These are phyloP conservation scores for Aphaenogaster ashmeadi DNA, from an alignment of 1,140 invertebrate species.

Conservation along the genomic window DNA sequence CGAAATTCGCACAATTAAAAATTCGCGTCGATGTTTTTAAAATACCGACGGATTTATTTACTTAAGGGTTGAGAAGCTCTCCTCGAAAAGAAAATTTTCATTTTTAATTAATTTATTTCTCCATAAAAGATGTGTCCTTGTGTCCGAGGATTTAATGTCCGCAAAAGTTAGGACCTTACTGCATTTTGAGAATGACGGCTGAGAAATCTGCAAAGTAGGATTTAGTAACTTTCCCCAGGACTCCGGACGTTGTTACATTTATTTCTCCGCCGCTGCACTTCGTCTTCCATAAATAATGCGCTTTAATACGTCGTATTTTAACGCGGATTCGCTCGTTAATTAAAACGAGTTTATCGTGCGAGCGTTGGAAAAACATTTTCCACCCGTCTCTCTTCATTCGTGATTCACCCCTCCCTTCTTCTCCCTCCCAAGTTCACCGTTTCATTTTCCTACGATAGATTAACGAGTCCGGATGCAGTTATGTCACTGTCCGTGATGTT, in stretches of 20 bases:
- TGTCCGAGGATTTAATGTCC: background rate
- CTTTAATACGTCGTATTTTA: constrained; percentile 65
- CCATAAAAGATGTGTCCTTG: background rate
- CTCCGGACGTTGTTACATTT: constrained; percentile 51
- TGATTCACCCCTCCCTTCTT: no score
- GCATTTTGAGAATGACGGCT: constrained; percentile 15
- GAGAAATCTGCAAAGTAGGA: constrained; percentile 59
- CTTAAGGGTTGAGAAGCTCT: background rate
- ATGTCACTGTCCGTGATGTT: constrained; percentile 52
- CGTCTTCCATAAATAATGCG: constrained; percentile 60
- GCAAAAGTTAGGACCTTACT: constrained; percentile 31
- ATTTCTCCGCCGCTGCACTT: constrained; percentile 36
- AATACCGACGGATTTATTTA: background rate
- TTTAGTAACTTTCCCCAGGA: constrained; percentile 47
- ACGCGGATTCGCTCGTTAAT: constrained; percentile 54
- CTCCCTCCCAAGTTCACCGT: background rate
- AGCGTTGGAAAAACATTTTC: constrained; percentile 58
- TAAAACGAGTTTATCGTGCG: constrained; percentile 59
- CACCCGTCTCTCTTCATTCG: background rate
- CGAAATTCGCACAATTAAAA: background rate
- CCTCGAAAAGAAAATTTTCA: background rate
- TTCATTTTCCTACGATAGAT: constrained; percentile 51
- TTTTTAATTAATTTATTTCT: constrained; percentile 17
- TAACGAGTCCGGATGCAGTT: constrained; percentile 47
- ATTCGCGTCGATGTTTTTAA: background rate